Conservation (phyloP, 2,888 invertebrate genomes). For the Corbicula japonica region DNA sequence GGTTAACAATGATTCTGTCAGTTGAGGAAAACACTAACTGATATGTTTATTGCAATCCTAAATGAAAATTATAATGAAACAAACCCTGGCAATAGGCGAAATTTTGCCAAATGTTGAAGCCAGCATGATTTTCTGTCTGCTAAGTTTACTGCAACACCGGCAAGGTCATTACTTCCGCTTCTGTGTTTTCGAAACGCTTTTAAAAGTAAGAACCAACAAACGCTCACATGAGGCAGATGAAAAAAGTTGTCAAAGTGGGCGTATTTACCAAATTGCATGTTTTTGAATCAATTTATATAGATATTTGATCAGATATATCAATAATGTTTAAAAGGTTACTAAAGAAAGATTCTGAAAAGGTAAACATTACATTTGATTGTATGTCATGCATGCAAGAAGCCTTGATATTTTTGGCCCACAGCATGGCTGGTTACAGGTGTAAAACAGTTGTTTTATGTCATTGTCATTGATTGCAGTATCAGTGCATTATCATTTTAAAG, state of each 20-base stretch:
- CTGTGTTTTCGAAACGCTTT: constrained; percentile 23
- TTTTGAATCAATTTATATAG: neutral
- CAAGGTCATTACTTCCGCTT: constrained; percentile 61
- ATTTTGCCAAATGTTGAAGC: constrained; percentile 69
- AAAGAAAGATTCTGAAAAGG: constrained; percentile 73
- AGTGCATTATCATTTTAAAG: no score
- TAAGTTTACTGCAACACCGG: constrained; percentile 54
- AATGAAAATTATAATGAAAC: constrained; percentile 1
- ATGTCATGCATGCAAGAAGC: no score
- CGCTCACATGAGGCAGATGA: neutral
- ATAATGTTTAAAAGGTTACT: constrained; percentile 71
- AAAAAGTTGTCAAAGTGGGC: constrained; percentile 23
- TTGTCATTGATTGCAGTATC: no score
- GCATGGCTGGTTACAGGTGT: no score
- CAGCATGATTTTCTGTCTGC: constrained; percentile 69
- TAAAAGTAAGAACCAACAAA: neutral
- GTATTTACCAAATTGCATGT: constrained; percentile 6
- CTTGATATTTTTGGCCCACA: no score
- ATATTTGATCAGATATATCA: neutral
- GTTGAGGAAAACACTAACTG: neutral
- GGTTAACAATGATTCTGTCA: no score
- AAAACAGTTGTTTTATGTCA: no score
- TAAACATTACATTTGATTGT: no score
- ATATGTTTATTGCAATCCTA: neutral
- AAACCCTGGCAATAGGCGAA: constrained; percentile 70